These are phyloP conservation scores for Bimastos eiseni DNA, from an alignment of 2,888 invertebrate species.

Conservation along the genomic window DNA sequence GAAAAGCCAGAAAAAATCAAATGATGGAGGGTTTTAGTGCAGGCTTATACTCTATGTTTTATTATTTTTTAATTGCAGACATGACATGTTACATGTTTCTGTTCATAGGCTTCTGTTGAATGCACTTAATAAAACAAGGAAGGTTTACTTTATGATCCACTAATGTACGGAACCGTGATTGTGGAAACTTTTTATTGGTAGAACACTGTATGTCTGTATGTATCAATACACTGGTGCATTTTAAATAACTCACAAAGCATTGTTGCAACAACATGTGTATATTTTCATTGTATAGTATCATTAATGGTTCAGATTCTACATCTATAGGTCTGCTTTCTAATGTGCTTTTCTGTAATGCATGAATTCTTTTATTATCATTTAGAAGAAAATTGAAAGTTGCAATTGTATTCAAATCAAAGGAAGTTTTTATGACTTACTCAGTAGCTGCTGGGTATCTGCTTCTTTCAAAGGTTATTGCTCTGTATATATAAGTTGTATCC, in stretches of 20 bases:
- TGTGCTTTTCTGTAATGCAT: neutral
- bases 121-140: neutral
- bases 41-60: neutral
- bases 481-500: neutral
- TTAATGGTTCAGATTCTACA: neutral
- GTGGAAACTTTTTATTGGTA: neutral
- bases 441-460: neutral
- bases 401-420: neutral
- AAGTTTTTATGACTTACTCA: neutral
- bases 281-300: neutral
- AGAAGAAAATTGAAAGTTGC: neutral
- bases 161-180: neutral
- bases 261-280: no score
- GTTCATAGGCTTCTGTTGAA: neutral
- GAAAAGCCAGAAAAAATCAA: neutral
- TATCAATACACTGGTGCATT: no score
- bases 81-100: neutral
- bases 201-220: neutral
- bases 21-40: neutral
- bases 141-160: neutral
- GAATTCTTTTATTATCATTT: neutral
- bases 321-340: neutral
- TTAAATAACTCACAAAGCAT: no score
- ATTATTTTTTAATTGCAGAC: neutral
- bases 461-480: neutral